phyloP scores from a whole-genome alignment of 1,140 invertebrate genomes.

The Mercenaria mercenaria region DNA sequence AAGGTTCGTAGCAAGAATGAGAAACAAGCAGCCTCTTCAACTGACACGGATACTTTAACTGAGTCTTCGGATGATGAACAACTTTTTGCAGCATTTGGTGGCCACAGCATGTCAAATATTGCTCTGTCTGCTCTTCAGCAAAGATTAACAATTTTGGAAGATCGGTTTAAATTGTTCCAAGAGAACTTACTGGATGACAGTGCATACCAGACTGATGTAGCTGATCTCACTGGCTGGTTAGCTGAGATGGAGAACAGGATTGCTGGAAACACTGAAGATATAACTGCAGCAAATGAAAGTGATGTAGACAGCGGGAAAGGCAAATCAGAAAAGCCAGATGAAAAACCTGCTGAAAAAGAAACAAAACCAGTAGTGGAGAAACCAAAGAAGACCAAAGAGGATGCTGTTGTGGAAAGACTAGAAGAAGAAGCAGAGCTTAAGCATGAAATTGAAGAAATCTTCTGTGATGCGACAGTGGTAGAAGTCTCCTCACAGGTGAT shows the following conservation, averaged over 20 bases:
- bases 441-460: conserved; percentile 63
- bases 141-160: conserved; percentile 65
- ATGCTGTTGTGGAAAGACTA: conserved; percentile 41
- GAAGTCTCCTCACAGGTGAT: conserved; percentile 24
- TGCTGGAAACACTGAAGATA: background rate
- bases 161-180: conserved; percentile 68
- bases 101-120: conserved; percentile 36
- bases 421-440: conserved; percentile 41
- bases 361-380: background rate
- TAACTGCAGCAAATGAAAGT: conserved; percentile 3
- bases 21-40: background rate
- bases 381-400: conserved; percentile 35
- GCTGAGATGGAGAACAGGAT: conserved; percentile 62
- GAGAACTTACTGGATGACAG: conserved; percentile 70
- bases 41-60: conserved; percentile 11
- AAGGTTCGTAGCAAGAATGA: background rate
- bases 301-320: conserved; percentile 12
- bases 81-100: conserved; percentile 43
- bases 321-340: conserved; percentile 28
- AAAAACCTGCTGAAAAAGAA: background rate
- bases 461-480: background rate
- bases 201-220: conserved; percentile 70
- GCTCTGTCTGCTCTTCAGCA: conserved; percentile 54
- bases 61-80: conserved; percentile 54
- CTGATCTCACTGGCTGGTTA: conserved; percentile 67